Base-by-base conservation (phyloP, 2,797 vertebrate species). In the Cirrhinus molitorella region DNA sequence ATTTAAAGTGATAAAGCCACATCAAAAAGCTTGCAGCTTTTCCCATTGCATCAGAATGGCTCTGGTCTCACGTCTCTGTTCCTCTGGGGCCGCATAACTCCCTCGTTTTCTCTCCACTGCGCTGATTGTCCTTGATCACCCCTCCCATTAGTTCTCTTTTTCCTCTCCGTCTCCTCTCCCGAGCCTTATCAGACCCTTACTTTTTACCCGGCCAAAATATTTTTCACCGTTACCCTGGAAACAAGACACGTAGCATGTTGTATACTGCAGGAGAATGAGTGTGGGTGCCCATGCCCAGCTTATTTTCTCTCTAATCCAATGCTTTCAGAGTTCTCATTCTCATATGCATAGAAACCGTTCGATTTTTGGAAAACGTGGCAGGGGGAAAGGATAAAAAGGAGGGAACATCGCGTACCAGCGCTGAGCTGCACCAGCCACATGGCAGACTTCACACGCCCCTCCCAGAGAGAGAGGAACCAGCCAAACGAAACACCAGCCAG, bases 151-250 rank as follows among this genome's bases (percentile, higher is more conserved):
- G 40, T 63, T 75, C 8, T 73, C 65, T 84, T 71, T 47, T 57
- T 73, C 2, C 51, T 40, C 66, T 71, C 37, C 2, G 8, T 79
- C 79, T 87, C 31, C 47, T 82, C 51, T 81, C 14, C 51, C 19
- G 31, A 80, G 55, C 89, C 83, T 91, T 90, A 91, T 91, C 87
- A 87, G 84, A 81, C 53, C 84, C 80, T 77, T 72, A 57, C 87
- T 89, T 72, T 80, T 75, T 88, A 85, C 85, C 83, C 84, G 82
- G 85, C 87, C 88, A 87, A 93, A 92, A 91, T 92, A 92, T 91
- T 93, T 91, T 68, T 80, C 68, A 61, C 72, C 28, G 93, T 94
- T 94, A 87, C 93, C 93, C 86, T 93, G 92, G 93, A 92, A 94
- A 95, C 94, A 90, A 88, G 88, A 88, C 88, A 91, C 89, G 88